These are phyloP conservation scores for Nymphicus hollandicus DNA, from an alignment of 2,113 vertebrate species.

Conservation along the genomic window DNA sequence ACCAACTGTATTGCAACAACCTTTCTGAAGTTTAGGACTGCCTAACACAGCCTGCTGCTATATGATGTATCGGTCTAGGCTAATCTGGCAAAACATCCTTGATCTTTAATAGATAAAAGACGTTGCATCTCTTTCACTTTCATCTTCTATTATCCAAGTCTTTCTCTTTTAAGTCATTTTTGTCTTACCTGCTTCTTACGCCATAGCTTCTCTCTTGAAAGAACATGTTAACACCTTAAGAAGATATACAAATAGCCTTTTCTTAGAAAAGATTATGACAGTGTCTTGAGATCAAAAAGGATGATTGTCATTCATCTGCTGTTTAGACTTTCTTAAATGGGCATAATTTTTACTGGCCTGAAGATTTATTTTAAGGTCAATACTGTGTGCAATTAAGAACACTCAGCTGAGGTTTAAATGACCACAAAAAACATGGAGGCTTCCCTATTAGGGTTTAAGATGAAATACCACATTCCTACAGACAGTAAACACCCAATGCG, in stretches of 20 bases:
- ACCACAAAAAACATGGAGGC: neutral
- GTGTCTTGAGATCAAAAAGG: neutral
- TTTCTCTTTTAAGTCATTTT: neutral
- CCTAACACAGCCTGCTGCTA: neutral
- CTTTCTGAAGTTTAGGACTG: neutral
- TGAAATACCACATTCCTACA: neutral
- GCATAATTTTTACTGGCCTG: neutral
- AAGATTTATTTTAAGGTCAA: neutral
- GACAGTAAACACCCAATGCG: neutral
- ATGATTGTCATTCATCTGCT: neutral
- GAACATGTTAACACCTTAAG: neutral
- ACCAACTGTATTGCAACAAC: neutral
- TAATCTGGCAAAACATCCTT: neutral
- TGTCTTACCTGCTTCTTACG: neutral
- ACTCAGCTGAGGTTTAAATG: neutral
- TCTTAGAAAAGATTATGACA: neutral
- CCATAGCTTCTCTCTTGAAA: neutral
- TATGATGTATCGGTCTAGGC: neutral
- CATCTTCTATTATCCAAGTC: neutral
- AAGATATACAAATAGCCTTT: neutral
- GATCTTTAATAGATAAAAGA: constrained; percentile 10
- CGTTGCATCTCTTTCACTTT: neutral
- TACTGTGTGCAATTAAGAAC: neutral
- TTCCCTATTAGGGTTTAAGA: neutral
- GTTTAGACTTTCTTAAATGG: neutral